Evolutionary conservation across 2,797 vertebrate genomes (phyloP), one percentile per base, ranked within the genome.

Genomic region (Micrastur ruficollis): DNA sequence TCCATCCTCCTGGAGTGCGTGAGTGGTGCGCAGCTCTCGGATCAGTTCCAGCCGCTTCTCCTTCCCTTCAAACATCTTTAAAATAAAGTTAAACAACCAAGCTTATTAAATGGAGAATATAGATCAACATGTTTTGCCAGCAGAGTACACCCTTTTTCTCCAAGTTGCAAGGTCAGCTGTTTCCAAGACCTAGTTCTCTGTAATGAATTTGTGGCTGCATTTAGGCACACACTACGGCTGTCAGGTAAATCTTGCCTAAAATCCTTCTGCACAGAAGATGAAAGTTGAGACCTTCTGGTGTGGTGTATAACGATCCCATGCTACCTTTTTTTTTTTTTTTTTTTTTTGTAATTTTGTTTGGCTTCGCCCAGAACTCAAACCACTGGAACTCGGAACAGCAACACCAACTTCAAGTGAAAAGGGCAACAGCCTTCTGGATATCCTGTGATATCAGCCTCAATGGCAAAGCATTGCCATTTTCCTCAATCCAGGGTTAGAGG

Each of bases 61-160:
- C 88, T 99, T 99, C 61, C 98, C 98, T 94, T 98, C 98, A 96
- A 99, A 99, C 98, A 99, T 99, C 99, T 99, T 96, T 32, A 90
- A 96, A 86, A 95, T 29, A 78, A 88, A 94, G 86, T 44, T 58
- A 90, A 93, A 85, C 53, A 75, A 92, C 14, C 12, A 40, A 71
- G 40, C 79, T 44, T 29, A 26, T 90, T 71, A 47, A 76, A 50
- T 11, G 22, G 44, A 72, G 27, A 74, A 47, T 18, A 38, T 0
- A 85, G n/a, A 91, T 59, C 53, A 78, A 86, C 17, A 2, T 52
- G 11, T 59, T 84, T 47, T 58, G 18, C 32, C 68, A 25, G 44
- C 71, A 90, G 7, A 86, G 36, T 75, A 84, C 26, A 34, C 18
- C 17, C 15, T 66, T 52, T 32, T 72, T 38, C 49, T 86, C 29